These are phyloP conservation scores for Elegia similella DNA, from an alignment of 2,888 invertebrate genomes.

Conservation along the genomic window DNA sequence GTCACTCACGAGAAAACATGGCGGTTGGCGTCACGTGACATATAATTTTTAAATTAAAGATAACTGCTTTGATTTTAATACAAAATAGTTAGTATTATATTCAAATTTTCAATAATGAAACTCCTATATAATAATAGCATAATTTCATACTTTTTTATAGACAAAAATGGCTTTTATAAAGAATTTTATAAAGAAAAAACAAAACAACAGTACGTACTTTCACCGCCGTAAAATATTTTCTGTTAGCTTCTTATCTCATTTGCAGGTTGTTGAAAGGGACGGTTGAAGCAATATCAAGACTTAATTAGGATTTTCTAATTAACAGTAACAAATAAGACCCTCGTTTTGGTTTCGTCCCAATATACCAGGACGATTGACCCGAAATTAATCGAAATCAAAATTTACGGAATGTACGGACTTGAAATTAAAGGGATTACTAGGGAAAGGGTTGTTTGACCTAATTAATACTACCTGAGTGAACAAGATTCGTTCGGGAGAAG, in stretches of 20 bases:
- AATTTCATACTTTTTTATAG: too few species aligned
- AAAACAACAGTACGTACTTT: too few species aligned
- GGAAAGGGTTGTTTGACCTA: background rate
- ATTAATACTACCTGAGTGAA: background rate
- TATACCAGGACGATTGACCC: background rate
- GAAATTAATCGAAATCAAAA: background rate
- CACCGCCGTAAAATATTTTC: background rate
- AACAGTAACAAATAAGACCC: background rate
- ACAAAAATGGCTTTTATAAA: too few species aligned
- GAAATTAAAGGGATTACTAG: background rate
- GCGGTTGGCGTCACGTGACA: too few species aligned
- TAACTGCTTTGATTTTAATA: too few species aligned
- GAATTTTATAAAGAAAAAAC: too few species aligned
- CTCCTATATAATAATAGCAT: too few species aligned
- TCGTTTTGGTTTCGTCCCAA: background rate
- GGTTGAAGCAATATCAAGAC: background rate
- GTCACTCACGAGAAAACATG: too few species aligned
- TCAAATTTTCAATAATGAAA: too few species aligned
- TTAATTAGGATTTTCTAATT: background rate
- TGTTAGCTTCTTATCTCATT: background rate
- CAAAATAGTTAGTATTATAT: too few species aligned
- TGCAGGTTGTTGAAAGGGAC: background rate
- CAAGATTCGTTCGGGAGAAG: too few species aligned
- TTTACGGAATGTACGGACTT: background rate
- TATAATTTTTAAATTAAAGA: too few species aligned